Evolutionary conservation across 2,797 vertebrate species (phyloP), one percentile per base, ranked within the genome.

Genomic region (Rhynchonycteris naso): DNA sequence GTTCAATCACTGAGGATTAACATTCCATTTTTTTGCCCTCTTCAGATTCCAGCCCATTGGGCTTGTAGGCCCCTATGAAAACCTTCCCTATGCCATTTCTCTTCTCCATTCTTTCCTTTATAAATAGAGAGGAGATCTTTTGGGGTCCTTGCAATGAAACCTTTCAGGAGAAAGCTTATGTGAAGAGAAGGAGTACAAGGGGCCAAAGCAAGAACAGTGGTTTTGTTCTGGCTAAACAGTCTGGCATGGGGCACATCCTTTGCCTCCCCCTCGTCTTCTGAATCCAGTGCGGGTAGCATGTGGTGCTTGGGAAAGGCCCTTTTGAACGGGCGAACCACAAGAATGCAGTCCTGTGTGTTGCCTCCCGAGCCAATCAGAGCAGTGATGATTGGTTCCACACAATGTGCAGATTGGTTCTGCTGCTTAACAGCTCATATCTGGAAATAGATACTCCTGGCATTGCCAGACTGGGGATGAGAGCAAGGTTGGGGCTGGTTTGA

Each of bases 31-130:
- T 88, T 74, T 75, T 59, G 11, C 54, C 61, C 24, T 94, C 79
- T 95, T 96, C 93, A 87, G 43, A 93, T 83, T 94, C 80, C 65
- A 91, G 52, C 79, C 74, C 65, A 14, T 65, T 92, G 84, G 91
- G 88, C 59, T 84, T 83, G 28, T 89, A 38, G 30, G 30, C 24
- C 38, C 5, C 47, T 69, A 3, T 75, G 90, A 94, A 87, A 92
- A 63, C 35, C 28, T 87, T 82, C 58, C 69, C 81, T 69, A 5
- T 47, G 74, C 22, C 52, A 38, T 75, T 95, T 91, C 72, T 89
- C 66, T 54, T 90, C 43, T 79, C 52, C 69, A 65, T 33, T 88
- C 58, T 91, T 92, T 78, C 83, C 85, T 83, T 21, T 47, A 68
- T 61, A 66, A 85, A 88, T 26, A 80, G 52, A 81, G 33, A 56